Evolutionary conservation across 2,797 vertebrate genomes (phyloP).

Genomic region (Dallia pectoralis): DNA sequence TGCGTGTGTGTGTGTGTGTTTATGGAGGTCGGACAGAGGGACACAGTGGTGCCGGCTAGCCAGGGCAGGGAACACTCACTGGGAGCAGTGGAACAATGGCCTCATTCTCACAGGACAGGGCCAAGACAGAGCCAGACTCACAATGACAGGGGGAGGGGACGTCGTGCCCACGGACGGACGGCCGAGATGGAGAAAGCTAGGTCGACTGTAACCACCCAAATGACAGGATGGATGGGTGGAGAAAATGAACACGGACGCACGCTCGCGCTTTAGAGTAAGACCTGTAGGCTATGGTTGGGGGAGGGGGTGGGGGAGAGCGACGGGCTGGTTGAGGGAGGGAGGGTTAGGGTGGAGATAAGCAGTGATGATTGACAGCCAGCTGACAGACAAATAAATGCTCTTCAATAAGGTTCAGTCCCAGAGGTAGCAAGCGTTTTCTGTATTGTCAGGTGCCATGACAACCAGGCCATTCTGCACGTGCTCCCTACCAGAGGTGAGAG

Average conservation of each 20-base stretch:
- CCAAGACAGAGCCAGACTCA: conserved; percentile 64
- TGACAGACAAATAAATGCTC: not conserved
- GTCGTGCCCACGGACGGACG: conserved; percentile 40
- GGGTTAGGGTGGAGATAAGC: conserved; percentile 34
- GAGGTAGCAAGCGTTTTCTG: not conserved
- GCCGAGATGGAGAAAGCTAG: conserved; percentile 28
- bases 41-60: conserved; percentile 34
- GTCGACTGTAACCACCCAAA: conserved; percentile 20
- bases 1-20: conserved; percentile 12
- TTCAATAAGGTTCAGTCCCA: not conserved
- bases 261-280: conserved; percentile 49
- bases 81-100: conserved; percentile 70
- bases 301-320: conserved; percentile 43
- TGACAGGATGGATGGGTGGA: not conserved
- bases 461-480: not conserved
- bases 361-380: conserved; percentile 29
- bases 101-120: conserved; percentile 73
- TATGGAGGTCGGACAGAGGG: conserved; percentile 47
- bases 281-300: conserved; percentile 55
- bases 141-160: conserved; percentile 64
- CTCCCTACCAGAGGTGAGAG: conserved; percentile 3
- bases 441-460: not conserved
- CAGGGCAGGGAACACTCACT: conserved; percentile 38
- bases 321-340: conserved; percentile 20
- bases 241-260: conserved; percentile 42